Conservation (phyloP, 2,797 vertebrate species). For the Hirundo rustica region DNA sequence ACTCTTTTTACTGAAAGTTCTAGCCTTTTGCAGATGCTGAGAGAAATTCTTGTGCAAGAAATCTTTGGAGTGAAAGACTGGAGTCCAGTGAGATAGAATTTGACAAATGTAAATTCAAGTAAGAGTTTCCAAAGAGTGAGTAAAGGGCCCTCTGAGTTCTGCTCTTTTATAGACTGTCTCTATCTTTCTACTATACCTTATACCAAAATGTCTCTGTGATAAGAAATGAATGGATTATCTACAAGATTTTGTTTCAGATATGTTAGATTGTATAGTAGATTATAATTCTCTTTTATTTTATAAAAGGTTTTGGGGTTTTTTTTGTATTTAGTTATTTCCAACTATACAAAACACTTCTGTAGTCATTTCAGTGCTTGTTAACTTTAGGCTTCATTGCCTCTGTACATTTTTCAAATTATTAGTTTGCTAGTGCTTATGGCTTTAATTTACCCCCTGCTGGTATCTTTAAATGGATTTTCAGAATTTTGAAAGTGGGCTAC, state of each 20-base stretch:
- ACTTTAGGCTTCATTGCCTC: conserved; percentile 77
- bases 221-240: neutral
- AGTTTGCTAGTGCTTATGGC: conserved; percentile 74
- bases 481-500: conserved; percentile 70
- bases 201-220: neutral
- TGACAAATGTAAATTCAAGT: neutral
- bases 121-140: neutral
- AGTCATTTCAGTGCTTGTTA: conserved; percentile 67
- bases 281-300: neutral
- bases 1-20: neutral
- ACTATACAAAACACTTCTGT: conserved; percentile 56
- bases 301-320: neutral
- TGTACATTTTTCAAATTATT: conserved; percentile 80
- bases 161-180: neutral
- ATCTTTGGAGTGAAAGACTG: neutral
- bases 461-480: conserved; percentile 73
- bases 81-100: neutral
- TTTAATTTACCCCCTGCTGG: conserved; percentile 79
- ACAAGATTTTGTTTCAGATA: neutral
- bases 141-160: neutral
- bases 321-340: conserved; percentile 51
- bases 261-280: neutral
- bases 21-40: neutral
- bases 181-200: neutral
- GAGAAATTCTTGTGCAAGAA: neutral